Conservation (phyloP, 1,140 invertebrate genomes). For the Macrotrachela quadricornifera region DNA sequence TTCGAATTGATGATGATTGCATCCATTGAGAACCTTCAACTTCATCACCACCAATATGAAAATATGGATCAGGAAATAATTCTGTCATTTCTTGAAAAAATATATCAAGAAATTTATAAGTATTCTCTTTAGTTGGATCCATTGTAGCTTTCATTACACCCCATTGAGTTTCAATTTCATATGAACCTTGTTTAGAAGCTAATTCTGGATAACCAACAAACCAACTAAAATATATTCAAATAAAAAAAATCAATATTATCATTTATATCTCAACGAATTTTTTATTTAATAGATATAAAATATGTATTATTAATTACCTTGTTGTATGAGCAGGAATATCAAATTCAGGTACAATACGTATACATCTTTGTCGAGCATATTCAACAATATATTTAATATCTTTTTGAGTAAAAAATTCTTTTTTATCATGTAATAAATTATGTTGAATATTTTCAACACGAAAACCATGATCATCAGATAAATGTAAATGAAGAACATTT, state of each 20-base stretch:
- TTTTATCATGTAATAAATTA: background rate
- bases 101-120: background rate
- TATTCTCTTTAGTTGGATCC: background rate
- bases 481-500: conserved; percentile 24
- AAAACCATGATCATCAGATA: conserved; percentile 28
- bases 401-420: background rate
- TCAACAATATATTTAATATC: conserved; percentile 13
- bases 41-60: conserved; percentile 39
- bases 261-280: too few species aligned
- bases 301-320: background rate
- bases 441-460: conserved; percentile 18
- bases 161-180: background rate
- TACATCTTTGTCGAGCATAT: conserved; percentile 9
- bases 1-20: background rate
- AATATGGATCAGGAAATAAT: conserved; percentile 30
- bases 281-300: background rate
- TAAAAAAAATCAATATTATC: too few species aligned
- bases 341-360: conserved; percentile 17
- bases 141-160: background rate
- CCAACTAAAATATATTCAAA: too few species aligned
- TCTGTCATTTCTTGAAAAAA: background rate
- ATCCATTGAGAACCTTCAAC: background rate
- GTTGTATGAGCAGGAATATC: conserved; percentile 22
- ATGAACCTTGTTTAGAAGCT: too few species aligned
- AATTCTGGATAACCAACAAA: too few species aligned